Evolutionary conservation across 2,888 invertebrate genomes (phyloP), one percentile per base, ranked within the genome.

Genomic region (Raillietiella orientalis): DNA sequence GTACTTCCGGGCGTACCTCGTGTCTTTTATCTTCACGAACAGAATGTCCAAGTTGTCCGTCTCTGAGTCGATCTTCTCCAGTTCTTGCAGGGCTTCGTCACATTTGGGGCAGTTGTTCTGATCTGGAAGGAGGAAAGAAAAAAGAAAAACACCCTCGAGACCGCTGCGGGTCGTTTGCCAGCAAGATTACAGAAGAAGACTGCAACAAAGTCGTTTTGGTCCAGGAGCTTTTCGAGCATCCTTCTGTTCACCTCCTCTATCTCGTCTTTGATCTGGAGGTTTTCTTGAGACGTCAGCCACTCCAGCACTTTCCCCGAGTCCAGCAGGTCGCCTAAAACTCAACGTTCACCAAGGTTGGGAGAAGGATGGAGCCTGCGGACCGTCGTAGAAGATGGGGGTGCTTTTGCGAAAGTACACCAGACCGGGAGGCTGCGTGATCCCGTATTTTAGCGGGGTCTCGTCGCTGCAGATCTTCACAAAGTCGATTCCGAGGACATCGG

Each of bases 231-330:
- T 41, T 87, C 82, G 39, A 87, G 53, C 77, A 84, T 84, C 50
- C 84, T 82, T 33, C 74, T 64, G 47, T 87, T 84, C 5, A 90
- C 87, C 45, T 87, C 84, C 45, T 84, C 84, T 40, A 87, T 87
- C 58, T 82, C 82, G 42, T 79, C 82, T 53, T 77, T 79, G 27
- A 82, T 67, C 49, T 82, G 79, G 49, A 82, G 79, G 27, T 79
- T 74, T 43, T 82, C 82, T 41, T 82, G 79, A 24, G 77, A 77
- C 14, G 82, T 82, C 21, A 82, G 49, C 82, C 82, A 82, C 32
- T 66, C 60, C 4, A 82, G 51, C 13, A 82, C 61, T 42, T 63
- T 65, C 26, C 75, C 75, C 19, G 70, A 70, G 45, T 82, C 77
- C 33, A 62, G 65, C 19, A 82, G 49, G 42, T 82, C 82, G 4